These are phyloP conservation scores for Drosophila parthenogenetica DNA, from an alignment of 2,888 invertebrate species.

Conservation along the genomic window DNA sequence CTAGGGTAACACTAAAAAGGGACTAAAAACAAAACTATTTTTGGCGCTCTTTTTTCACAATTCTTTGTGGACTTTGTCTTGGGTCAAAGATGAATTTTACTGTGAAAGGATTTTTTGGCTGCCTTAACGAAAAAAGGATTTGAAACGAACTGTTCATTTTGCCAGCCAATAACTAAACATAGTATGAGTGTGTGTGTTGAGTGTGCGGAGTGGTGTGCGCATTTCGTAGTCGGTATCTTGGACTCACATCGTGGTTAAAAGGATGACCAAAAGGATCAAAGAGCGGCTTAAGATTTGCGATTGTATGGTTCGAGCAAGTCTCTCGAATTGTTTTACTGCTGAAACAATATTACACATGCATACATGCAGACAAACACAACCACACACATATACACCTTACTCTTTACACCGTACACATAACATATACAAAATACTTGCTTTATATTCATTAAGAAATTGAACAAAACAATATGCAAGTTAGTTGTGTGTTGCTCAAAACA, in stretches of 20 bases:
- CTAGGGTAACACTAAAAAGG: constrained; percentile 47
- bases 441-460: constrained; percentile 71
- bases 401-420: constrained; percentile 3
- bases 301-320: constrained; percentile 28
- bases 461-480: constrained; percentile 70
- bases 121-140: constrained; percentile 69
- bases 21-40: constrained; percentile 50
- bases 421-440: constrained; percentile 45
- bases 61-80: constrained; percentile 38
- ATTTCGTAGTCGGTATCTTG: constrained; percentile 73
- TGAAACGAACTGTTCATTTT: constrained; percentile 62
- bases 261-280: constrained; percentile 38
- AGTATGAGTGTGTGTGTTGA: constrained; percentile 14
- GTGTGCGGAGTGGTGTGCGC: constrained; percentile 50
- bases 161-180: constrained; percentile 59
- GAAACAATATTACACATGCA: constrained; percentile 63
- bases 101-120: constrained; percentile 65
- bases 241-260: constrained; percentile 56
- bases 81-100: constrained; percentile 43
- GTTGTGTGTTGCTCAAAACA: constrained; percentile 54
- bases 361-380: constrained; percentile 32
- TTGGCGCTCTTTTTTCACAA: constrained; percentile 68
- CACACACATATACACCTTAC: constrained; percentile 15
- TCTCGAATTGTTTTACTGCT: constrained; percentile 63
- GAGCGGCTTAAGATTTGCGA: constrained; percentile 62